Evolutionary conservation across 2,797 vertebrate species (phyloP), one percentile per base, ranked within the genome.

Genomic region (Odontamblyopus lacepedii): DNA sequence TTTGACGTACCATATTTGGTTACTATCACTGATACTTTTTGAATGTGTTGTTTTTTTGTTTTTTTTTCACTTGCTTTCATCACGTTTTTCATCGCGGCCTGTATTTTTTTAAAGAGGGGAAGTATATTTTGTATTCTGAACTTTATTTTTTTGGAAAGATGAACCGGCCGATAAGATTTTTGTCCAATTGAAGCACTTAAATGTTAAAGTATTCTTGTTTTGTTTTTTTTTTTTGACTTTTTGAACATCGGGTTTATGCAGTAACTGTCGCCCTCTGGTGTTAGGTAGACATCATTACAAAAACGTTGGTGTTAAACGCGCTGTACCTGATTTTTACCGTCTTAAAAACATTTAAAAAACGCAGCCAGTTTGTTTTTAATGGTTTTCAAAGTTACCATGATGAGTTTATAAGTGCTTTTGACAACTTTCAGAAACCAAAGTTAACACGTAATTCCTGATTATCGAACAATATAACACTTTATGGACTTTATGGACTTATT

Each of bases 1-100:
- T 23, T 90, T 61, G 85, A 90, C 92, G 85, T 35, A 92, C 92
- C 92, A 91, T 94, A 92, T 93, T 93, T 83, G 93, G 86, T 93
- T 86, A 84, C 92, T 90, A 80, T 91, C 88, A 91, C 84, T 90
- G 87, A 87, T 75, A 67, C 83, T 85, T 89, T 23, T 84, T 86
- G 72, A 83, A 88, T 89, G 81, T 85, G 83, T 89, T 80, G 35
- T 7, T 38, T 9, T 35, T 30, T 30, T 30, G 1, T 86, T 76
- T 84, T 73, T 87, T 80, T 82, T 79, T 85, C 87, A 84, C 87
- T 81, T 77, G 83, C 82, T n/a, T 76, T 83, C 12, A 71, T 83
- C 19, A 38, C n/a, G 11, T 84, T 79, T 84, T 67, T 84, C 78
- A 77, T 81, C 74, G 83, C 83, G 70, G 76, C 70, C 79, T 75